Conservation (phyloP, 2,888 invertebrate species). For the Branchellion lobata region DNA sequence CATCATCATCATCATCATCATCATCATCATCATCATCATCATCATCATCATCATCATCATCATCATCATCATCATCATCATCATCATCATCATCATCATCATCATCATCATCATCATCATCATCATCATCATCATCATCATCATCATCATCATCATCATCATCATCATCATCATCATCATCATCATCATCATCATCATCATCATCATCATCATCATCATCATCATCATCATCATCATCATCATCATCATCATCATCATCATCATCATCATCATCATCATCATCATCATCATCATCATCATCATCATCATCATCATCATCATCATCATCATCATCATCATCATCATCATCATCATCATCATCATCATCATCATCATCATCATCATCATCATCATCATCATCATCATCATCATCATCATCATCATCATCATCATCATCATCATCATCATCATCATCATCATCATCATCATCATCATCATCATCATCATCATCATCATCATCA, state of each 20-base stretch:
- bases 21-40: slow-evolving; percentile 36
- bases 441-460: slow-evolving; percentile 17
- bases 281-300: slow-evolving; percentile 24
- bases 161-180: slow-evolving; percentile 37
- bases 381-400: slow-evolving; percentile 38
- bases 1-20: slow-evolving; percentile 31
- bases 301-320: slow-evolving; percentile 36
- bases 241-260: slow-evolving; percentile 41
- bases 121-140: slow-evolving; percentile 28
- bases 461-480: slow-evolving; percentile 9
- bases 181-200: slow-evolving; percentile 41
- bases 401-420: slow-evolving; percentile 39
- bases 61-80: slow-evolving; percentile 23
- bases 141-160: slow-evolving; percentile 37
- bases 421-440: slow-evolving; percentile 38
- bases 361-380: slow-evolving; percentile 28
- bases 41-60: slow-evolving; percentile 36
- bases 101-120: slow-evolving; percentile 31
- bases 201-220: slow-evolving; percentile 38
- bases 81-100: slow-evolving; percentile 33
- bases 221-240: slow-evolving; percentile 37
- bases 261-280: slow-evolving; percentile 36
- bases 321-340: slow-evolving; percentile 31
- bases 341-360: slow-evolving; percentile 31
- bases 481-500: slow-evolving; percentile 9